Conservation (phyloP, 2,797 vertebrate species). For the Amazona ochrocephala region DNA sequence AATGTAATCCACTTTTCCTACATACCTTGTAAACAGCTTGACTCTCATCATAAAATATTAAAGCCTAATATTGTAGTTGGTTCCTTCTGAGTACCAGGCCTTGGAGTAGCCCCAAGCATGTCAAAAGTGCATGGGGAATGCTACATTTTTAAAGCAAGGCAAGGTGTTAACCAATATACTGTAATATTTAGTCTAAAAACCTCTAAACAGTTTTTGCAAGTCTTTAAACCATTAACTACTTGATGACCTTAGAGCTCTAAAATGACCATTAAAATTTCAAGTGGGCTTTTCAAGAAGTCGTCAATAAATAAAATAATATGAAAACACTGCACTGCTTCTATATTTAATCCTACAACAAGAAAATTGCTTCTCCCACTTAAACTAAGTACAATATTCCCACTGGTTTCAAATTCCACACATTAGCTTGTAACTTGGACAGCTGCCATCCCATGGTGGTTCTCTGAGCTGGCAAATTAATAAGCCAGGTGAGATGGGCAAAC, state of each 20-base stretch:
- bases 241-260: conserved; percentile 18
- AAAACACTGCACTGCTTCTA: not conserved
- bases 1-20: conserved; percentile 10
- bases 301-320: not conserved
- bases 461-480: conserved; percentile 51
- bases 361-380: conserved; percentile 25
- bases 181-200: conserved; percentile 15
- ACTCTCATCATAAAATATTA: conserved; percentile 60
- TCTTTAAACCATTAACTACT: conserved; percentile 22
- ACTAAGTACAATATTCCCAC: conserved; percentile 11
- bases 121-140: not conserved
- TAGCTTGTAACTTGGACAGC: conserved; percentile 14
- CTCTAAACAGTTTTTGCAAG: not conserved
- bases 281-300: not conserved
- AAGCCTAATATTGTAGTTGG: conserved; percentile 56
- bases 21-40: conserved; percentile 41
- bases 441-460: not conserved
- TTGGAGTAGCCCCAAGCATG: conserved; percentile 52
- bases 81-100: conserved; percentile 40
- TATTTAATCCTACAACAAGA: conserved; percentile 13
- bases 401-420: conserved; percentile 30
- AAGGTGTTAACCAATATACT: not conserved
- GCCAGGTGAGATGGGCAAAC: not conserved
- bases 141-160: conserved; percentile 15
- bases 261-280: conserved; percentile 39